Evolutionary conservation across 2,113 vertebrate species (phyloP).

Genomic region (Oreocharis arfaki): DNA sequence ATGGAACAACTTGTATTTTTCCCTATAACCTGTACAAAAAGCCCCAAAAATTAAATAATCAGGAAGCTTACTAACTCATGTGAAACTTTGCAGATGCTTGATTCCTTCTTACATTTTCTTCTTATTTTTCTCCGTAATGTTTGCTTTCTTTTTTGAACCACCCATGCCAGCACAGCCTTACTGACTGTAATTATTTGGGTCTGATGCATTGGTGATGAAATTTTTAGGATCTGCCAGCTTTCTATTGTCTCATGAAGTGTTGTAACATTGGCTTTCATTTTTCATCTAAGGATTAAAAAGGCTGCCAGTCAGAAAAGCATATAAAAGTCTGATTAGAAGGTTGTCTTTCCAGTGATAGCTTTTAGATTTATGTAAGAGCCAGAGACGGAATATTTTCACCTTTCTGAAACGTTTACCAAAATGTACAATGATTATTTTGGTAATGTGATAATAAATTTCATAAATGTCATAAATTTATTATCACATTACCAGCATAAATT

Average conservation of each 20-base stretch:
- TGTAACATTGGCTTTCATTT: not conserved
- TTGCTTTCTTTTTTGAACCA: not conserved
- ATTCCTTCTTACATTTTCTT: not conserved
- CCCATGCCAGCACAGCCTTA: not conserved
- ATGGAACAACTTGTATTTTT: not conserved
- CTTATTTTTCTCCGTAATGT: not conserved
- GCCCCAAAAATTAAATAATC: not conserved
- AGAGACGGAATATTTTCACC: not conserved
- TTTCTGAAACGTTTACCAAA: not conserved
- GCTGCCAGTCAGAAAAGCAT: not conserved
- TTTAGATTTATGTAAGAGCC: not conserved
- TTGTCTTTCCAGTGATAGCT: not conserved
- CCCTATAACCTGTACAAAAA: not conserved
- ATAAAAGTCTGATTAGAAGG: not conserved
- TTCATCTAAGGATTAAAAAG: not conserved
- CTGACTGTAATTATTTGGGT: not conserved
- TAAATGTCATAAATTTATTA: not conserved
- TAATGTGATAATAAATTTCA: not conserved
- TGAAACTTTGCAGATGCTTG: not conserved
- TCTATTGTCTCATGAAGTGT: not conserved
- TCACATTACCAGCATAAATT: not conserved
- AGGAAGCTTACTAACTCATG: not conserved
- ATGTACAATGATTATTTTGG: not conserved
- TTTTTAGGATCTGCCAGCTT: not conserved
- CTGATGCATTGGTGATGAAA: not conserved